Evolutionary conservation across 2,888 invertebrate genomes (phyloP), one percentile per base, ranked within the genome.

Genomic region (Meta bourneti): DNA sequence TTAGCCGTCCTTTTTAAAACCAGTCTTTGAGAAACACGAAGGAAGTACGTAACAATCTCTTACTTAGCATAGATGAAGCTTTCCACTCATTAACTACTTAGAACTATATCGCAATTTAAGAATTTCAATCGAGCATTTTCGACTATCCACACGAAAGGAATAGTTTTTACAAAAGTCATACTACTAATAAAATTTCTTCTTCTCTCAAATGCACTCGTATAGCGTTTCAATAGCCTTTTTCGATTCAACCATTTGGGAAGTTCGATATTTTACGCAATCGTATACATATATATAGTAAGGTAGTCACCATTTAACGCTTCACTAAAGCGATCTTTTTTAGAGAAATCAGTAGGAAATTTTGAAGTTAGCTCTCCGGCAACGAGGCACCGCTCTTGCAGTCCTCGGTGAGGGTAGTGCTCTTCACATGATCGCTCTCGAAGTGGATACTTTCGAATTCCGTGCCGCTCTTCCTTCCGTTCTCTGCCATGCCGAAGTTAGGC

Each of bases 41-140:
- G 75, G 86, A 86, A 89, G 89, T 82, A 70, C 54, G 80, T 75
- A 82, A 80, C 77, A 86, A 90, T 91, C 82, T 91, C 77, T 86
- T 86, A 72, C 77, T 80, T 91, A 91, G 90, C 81, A 82, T 90
- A 85, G 82, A 16, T 9, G n/a, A 81, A 69, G 51, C 49, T n/a
- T 72, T 20, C 11, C 19, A 19, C 7, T 34, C 19, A 19, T 9
- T 34, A 72, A 72, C 6, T n/a, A 81, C 49, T 49, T 70, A 34
- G 70, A 81, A 49, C 70, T 34, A 1, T 34, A 75, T 48, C 48
- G 75, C 75, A 75, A 48, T 75, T 75, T 75, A 48, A 75, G 19
- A 34, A 9, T 75, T 34, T 34, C 34, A 34, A 34, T 34, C 34
- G 1, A 34, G 34, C 34, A 34, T 34, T 34, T 34, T 34, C 34